phyloP scores from a whole-genome alignment of 2,797 vertebrate species.

The Benthosema pterotum region DNA sequence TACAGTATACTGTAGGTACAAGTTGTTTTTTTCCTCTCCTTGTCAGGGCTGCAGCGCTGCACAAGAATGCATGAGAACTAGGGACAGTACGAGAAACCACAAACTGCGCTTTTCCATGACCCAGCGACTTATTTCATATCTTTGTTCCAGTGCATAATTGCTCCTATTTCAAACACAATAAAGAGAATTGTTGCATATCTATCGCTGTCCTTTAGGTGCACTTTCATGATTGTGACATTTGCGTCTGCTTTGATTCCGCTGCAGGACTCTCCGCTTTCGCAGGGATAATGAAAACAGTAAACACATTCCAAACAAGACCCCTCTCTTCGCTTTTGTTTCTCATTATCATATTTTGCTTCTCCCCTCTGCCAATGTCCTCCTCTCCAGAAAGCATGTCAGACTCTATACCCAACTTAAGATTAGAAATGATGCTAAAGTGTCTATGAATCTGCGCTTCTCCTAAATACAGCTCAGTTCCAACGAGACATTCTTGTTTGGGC shows the following conservation, averaged over 20 bases:
- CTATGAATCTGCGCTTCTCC: slow-evolving; percentile 68
- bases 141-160: slow-evolving; percentile 57
- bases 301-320: slow-evolving; percentile 70
- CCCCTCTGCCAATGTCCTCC: slow-evolving; percentile 55
- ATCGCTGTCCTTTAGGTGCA: slow-evolving; percentile 44
- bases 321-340: slow-evolving; percentile 69
- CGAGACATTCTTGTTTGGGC: slow-evolving; percentile 48
- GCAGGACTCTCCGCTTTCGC: slow-evolving; percentile 59
- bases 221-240: slow-evolving; percentile 69
- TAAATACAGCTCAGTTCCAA: slow-evolving; percentile 72
- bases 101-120: slow-evolving; percentile 57
- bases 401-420: slow-evolving; percentile 62
- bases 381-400: slow-evolving; percentile 66
- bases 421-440: slow-evolving; percentile 73
- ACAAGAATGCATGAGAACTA: slow-evolving; percentile 23
- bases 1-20: neutral
- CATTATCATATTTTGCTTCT: slow-evolving; percentile 65
- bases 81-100: slow-evolving; percentile 52
- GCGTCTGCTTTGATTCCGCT: slow-evolving; percentile 66
- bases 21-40: slow-evolving; percentile 5
- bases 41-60: slow-evolving; percentile 22
- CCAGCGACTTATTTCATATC: slow-evolving; percentile 54
- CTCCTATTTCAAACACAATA: slow-evolving; percentile 66
- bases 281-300: slow-evolving; percentile 77
- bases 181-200: slow-evolving; percentile 51